phyloP scores from a whole-genome alignment of 2,797 vertebrate species.

The Aulostomus chinensis region DNA sequence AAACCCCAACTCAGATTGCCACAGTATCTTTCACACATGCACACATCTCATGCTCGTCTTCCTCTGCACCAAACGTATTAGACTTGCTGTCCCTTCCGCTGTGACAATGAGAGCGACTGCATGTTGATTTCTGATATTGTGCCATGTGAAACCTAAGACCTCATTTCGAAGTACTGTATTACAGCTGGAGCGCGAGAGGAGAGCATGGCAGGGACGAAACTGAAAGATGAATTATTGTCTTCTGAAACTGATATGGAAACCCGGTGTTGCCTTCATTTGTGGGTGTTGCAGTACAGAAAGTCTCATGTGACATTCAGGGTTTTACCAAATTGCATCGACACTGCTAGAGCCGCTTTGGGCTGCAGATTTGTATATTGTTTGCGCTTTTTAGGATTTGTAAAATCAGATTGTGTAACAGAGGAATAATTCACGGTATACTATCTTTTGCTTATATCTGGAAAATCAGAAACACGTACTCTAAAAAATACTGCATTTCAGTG shows the following conservation, averaged over 20 bases:
- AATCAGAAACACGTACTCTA: not conserved
- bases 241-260: constrained; percentile 69
- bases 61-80: constrained; percentile 5
- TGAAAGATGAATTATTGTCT: constrained; percentile 49
- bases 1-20: not conserved
- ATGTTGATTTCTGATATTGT: constrained; percentile 56
- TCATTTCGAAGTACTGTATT: constrained; percentile 69
- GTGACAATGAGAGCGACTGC: constrained; percentile 27
- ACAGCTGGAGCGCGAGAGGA: constrained; percentile 47
- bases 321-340: constrained; percentile 31
- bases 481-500: no score
- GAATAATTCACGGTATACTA: no score
- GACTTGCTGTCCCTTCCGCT: constrained; percentile 7
- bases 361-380: constrained; percentile 1
- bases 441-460: no score
- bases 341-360: constrained; percentile 27
- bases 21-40: constrained; percentile 1
- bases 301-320: constrained; percentile 40
- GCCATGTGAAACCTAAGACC: constrained; percentile 71
- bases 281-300: constrained; percentile 27
- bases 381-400: no score
- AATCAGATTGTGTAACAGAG: no score
- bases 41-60: not conserved
- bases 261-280: constrained; percentile 22
- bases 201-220: constrained; percentile 56